Evolutionary conservation across 2,797 vertebrate species (phyloP), one percentile per base, ranked within the genome.

Genomic region (Gymnothorax reevesii): DNA sequence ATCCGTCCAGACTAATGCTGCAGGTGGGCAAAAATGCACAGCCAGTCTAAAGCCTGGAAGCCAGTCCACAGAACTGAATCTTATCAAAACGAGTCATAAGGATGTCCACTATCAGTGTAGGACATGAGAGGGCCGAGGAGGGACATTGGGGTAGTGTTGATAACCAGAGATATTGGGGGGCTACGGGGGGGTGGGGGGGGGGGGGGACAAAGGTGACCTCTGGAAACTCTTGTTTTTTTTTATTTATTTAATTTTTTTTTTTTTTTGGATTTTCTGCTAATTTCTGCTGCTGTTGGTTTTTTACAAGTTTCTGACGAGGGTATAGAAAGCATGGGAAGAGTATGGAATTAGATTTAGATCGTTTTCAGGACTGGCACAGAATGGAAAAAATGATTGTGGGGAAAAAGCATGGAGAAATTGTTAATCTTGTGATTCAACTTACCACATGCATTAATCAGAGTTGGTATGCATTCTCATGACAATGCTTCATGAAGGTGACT

Each of bases 201-300:
- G 12, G 66, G 33, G 60, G 33, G 33, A 42, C 27, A 17, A 62
- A 49, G 27, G 52, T 57, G 7, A 7, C n/a, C 62, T 10, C 77
- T 49, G 25, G 57, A 60, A 69, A 83, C 20, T 17, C 82, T 55
- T 84, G 75, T 77, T 54, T 86, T 64, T 84, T 79, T n/a, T n/a
- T n/a, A n/a, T n/a, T n/a, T n/a, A n/a, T n/a, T n/a, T n/a, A n/a
- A n/a, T n/a, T n/a, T n/a, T n/a, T n/a, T n/a, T n/a, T n/a, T n/a
- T 77, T 54, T 86, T 64, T 84, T 79, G 79, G 73, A 59, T 88
- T 89, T 92, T 92, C 90, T 87, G 90, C 91, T 90, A 89, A 89
- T 89, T 94, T 89, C 90, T 90, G 93, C 93, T 94, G 93, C 93
- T 93, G 91, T 57, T 95, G 92, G 52, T 85, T n/a, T n/a, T n/a